Conservation (phyloP, 2,797 vertebrate genomes). For the Coregonus suidteri region DNA sequence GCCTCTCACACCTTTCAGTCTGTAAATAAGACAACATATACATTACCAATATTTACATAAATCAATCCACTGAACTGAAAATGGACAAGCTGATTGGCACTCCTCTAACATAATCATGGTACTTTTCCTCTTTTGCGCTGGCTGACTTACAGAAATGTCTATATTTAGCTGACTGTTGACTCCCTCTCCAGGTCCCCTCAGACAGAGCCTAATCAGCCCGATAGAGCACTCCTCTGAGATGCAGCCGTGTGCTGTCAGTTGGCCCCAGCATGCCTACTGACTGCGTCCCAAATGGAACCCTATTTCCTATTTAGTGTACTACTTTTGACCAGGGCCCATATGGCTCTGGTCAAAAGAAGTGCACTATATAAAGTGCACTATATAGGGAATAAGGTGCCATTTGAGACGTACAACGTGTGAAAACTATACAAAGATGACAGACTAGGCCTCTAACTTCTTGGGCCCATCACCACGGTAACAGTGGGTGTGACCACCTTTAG, state of each 20-base stretch:
- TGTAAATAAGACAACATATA: constrained; percentile 1
- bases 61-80: background rate
- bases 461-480: background rate
- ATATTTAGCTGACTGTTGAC: constrained; percentile 20
- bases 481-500: background rate
- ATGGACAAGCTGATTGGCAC: constrained; percentile 2
- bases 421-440: constrained; percentile 12
- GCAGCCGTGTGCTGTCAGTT: background rate
- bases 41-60: background rate
- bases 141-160: background rate
- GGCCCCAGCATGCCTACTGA: background rate
- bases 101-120: background rate
- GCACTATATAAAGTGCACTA: no score
- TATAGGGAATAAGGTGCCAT: no score
- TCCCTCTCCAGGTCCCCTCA: background rate
- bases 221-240: background rate
- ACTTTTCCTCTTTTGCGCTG: background rate
- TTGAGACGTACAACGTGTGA: background rate
- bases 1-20: background rate
- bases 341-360: no score
- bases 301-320: no score
- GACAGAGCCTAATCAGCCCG: constrained; percentile 15
- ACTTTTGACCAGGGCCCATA: no score
- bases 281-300: no score
- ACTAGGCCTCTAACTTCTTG: background rate